phyloP scores from a whole-genome alignment of 2,113 vertebrate genomes.

The Redunca redunca region DNA sequence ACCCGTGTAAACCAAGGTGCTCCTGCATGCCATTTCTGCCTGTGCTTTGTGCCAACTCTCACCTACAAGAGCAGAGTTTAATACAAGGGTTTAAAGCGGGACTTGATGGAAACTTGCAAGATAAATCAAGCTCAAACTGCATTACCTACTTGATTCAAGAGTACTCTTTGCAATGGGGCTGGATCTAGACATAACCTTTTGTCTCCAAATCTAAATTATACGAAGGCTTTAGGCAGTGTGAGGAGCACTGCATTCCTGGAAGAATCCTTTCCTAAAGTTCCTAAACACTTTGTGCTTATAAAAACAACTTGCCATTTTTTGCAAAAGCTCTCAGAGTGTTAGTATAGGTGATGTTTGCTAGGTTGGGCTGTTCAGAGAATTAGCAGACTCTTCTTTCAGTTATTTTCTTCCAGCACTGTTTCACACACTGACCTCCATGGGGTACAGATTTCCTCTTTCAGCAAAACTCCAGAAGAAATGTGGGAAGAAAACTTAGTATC shows the following conservation, averaged over 20 bases:
- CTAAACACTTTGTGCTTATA: neutral
- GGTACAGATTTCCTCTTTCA: conserved; percentile 4
- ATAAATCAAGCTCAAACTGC: neutral
- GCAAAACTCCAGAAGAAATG: neutral
- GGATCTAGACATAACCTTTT: neutral
- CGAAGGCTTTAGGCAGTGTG: neutral
- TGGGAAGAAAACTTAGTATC: neutral
- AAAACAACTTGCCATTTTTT: neutral
- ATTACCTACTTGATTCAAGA: neutral
- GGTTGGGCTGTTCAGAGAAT: neutral
- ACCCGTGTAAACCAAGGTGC: neutral
- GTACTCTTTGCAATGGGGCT: neutral
- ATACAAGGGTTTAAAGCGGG: neutral
- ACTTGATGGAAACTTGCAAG: neutral
- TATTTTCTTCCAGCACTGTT: neutral
- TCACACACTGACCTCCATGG: neutral
- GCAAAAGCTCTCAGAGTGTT: neutral
- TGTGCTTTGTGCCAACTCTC: neutral
- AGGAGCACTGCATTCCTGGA: neutral
- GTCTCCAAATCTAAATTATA: neutral
- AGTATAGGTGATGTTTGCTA: neutral
- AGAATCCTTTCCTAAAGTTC: neutral
- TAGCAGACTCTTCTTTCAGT: neutral
- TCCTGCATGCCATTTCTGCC: neutral
- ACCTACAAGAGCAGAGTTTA: neutral